Evolutionary conservation across 2,888 invertebrate species (phyloP).

Genomic region (Agapostemon virescens): DNA sequence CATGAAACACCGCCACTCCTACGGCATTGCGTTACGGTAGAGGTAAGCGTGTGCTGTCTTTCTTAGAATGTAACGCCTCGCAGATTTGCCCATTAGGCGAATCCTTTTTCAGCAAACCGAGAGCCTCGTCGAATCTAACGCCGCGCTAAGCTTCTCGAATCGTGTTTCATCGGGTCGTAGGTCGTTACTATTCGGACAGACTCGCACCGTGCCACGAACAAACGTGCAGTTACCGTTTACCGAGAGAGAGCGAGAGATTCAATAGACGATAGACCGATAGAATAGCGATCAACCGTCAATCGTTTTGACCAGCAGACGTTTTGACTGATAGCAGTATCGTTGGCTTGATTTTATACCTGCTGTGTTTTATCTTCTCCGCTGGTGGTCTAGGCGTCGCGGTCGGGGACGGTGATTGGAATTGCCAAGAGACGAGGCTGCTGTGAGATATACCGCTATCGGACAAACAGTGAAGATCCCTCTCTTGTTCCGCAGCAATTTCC

Average conservation of each 20-base stretch:
- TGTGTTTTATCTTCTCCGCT: slow-evolving; percentile 82
- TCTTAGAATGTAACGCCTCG: slow-evolving; percentile 63
- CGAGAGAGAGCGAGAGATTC: neutral
- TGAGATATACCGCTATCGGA: slow-evolving; percentile 84
- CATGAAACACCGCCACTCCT: slow-evolving; percentile 59
- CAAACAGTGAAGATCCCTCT: slow-evolving; percentile 83
- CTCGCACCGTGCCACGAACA: neutral
- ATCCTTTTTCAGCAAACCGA: slow-evolving; percentile 40
- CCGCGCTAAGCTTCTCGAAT: neutral
- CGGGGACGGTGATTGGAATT: slow-evolving; percentile 83
- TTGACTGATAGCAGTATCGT: slow-evolving; percentile 1
- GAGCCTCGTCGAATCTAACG: neutral
- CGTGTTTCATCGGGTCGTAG: slow-evolving; percentile 4
- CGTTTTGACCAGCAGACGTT: neutral
- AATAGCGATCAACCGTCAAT: neutral
- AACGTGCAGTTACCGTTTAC: too few species aligned
- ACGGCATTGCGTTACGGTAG: slow-evolving; percentile 61
- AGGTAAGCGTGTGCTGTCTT: slow-evolving; percentile 53
- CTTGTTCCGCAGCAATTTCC: slow-evolving; percentile 91
- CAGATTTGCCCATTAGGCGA: slow-evolving; percentile 61
- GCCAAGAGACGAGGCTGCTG: slow-evolving; percentile 85
- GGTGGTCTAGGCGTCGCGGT: slow-evolving; percentile 78
- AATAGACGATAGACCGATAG: neutral
- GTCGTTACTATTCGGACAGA: neutral
- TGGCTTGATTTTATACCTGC: slow-evolving; percentile 78